Percentiles rank a stretch among this genome's conserved stretches.
Evolutionary conservation across 2,113 vertebrate genomes (phyloP).

Genomic region (Marmota flaviventris): DNA sequence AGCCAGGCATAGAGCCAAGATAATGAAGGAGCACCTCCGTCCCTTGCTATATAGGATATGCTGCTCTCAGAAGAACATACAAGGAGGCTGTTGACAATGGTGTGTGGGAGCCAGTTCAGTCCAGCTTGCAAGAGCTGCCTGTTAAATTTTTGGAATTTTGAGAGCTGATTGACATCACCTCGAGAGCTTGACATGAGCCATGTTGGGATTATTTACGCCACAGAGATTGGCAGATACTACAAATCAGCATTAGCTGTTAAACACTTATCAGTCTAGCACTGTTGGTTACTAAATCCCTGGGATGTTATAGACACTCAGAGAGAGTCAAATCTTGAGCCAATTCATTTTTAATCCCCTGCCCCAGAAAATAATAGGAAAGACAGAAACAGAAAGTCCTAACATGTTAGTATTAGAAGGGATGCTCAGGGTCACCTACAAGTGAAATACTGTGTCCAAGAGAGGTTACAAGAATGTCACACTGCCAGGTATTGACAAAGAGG

Average conservation of each 20-base stretch:
- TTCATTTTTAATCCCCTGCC: background rate
- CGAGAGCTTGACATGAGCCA: background rate
- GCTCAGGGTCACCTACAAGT: background rate
- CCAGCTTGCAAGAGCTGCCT: background rate
- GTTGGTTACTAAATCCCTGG: background rate
- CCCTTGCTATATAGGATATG: background rate
- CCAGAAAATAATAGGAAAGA: background rate
- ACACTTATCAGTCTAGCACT: background rate
- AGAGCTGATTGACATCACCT: background rate
- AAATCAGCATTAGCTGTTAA: background rate
- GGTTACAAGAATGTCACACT: background rate
- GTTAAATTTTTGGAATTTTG: background rate
- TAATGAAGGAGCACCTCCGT: background rate
- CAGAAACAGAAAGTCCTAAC: background rate
- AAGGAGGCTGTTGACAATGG: background rate
- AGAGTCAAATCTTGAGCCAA: background rate
- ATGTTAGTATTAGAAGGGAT: background rate
- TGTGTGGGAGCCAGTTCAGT: background rate
- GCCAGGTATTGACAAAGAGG: background rate
- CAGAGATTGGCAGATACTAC: background rate
- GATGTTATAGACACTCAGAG: background rate
- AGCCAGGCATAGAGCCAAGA: slow-evolving; percentile 22
- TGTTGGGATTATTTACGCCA: background rate
- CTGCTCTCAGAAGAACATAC: background rate
- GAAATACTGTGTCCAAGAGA: background rate